Base-by-base conservation (phyloP, 2,113 vertebrate genomes). In the Anthoscopus minutus region DNA sequence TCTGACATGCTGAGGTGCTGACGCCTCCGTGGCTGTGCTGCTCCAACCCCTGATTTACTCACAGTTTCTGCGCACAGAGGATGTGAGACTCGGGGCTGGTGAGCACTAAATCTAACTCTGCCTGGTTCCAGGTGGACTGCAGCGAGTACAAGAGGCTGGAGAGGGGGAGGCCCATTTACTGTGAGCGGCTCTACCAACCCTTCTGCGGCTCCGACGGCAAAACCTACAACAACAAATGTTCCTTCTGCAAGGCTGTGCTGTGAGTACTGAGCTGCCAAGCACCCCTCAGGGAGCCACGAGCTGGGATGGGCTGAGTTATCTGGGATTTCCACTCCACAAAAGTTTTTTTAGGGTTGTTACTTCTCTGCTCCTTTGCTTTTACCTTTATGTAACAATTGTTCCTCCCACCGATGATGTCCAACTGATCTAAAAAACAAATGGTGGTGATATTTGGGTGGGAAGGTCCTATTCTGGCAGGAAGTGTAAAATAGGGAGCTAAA, bases 171-270 rank as follows among this genome's bases (percentile, higher is more conserved):
- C 95, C 94, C 47, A 94, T 94, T 18, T 97, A 97, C 57, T 97
- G 96, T 0, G 93, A 95, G 89, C 94, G 81, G 73, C 89, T 96
- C 56, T 96, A 96, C 27, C 64, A 90, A 9, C 93, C 95, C 50
- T 95, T 88, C 38, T 97, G 96, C 0, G 96, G 96, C 72, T 96
- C 96, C 4, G 94, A 97, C 0, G 96, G 95, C 28, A 97, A 92
- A 92, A 95, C 92, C 15, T 96, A 97, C 33, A 92, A 85, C 90
- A 97, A 96, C 91, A 96, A 95, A 72, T 97, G 96, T 6, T 83
- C 80, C 74, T 96, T 97, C 95, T 97, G 96, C 90, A 96, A 94
- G 66, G 95, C 93, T 13, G 80, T 93, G 2, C 84, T 92, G 96
- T 97, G 92, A 97, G 96, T 96, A 56, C 40, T 7, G 17, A 20